Percentiles rank a stretch among this genome's conserved stretches.
Evolutionary conservation across 2,888 invertebrate genomes (phyloP).

Genomic region (Diogma glabrata): DNA sequence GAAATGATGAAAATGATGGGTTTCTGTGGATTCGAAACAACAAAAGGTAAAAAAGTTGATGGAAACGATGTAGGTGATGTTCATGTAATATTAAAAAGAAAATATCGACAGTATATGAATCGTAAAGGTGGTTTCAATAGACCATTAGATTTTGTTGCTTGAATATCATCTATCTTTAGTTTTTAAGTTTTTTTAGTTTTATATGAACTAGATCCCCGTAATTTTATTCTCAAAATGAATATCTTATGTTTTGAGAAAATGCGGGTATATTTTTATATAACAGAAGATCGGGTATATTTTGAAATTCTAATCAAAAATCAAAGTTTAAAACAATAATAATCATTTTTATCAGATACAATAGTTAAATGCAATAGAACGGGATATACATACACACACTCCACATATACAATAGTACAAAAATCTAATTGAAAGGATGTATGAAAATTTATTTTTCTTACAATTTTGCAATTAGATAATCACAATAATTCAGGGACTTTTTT

Average conservation of each 20-base stretch:
- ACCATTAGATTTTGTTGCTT: conserved; percentile 93
- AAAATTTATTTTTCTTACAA: too few relatives aligned
- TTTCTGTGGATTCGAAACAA: conserved; percentile 89
- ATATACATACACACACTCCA: conserved; percentile 19
- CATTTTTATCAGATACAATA: conserved; percentile 9
- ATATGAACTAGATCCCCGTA: too few relatives aligned
- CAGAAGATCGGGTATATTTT: conserved; percentile 9
- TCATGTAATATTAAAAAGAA: conserved; percentile 89
- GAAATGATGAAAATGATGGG: conserved; percentile 97
- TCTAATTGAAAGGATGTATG: too few relatives aligned
- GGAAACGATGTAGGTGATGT: conserved; percentile 92
- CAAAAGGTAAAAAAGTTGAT: conserved; percentile 91
- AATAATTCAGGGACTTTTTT: conserved; percentile 7
- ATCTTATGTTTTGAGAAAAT: conserved; percentile 1
- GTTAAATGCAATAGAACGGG: conserved; percentile 16
- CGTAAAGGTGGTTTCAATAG: conserved; percentile 97
- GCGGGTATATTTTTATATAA: not conserved
- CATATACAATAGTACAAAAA: conserved; percentile 3
- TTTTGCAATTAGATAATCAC: too few relatives aligned
- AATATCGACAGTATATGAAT: conserved; percentile 99
- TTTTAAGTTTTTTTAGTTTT: conserved; percentile 1
- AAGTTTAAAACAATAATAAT: conserved; percentile 4
- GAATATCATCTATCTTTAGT: conserved; percentile 22
- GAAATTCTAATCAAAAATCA: conserved; percentile 6
- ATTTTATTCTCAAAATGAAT: not conserved